Evolutionary conservation across 2,888 invertebrate genomes (phyloP), one percentile per base, ranked within the genome.

Genomic region (Drosophila prostipennis): DNA sequence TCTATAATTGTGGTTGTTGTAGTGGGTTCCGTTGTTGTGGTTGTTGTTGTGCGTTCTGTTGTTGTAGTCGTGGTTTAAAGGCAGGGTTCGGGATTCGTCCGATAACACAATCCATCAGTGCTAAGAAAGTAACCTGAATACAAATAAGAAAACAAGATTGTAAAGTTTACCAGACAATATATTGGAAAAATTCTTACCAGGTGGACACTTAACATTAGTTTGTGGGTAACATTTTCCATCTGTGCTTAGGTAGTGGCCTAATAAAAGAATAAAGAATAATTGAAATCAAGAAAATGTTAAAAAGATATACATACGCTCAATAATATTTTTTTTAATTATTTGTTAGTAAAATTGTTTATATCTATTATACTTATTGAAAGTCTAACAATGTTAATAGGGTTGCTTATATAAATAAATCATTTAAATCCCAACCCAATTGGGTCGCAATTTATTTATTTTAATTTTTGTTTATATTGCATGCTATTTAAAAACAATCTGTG

Each of bases 31-130:
- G 32, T 45, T 16, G 53, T 52, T 2, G 55, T 49, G 3, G 65
- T 42, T 1, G 61, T 67, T 8, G 68, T 72, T 8, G 74, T 61
- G 5, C 68, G 48, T 13, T 60, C 54, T 11, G 69, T 40, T 29
- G 72, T 53, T 5, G 48, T 52, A 19, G 61, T 54, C 0, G 60
- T 68, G 67, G 2, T 14, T n/a, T 73, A 71, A 13, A 60, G 83
- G 36, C 88, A 84, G 0, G 79, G 88, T 7, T 60, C 26, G 10
- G 75, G 73, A 5, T 59, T 23, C 0, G 42, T 34, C 13, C 45
- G 51, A 59, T 83, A 61, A 13, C 87, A 88, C 43, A 70, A 1
- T 11, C 73, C 80, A 64, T 87, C 80, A 14, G 52, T 51, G 3
- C 70, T 53, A 0, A 80, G 43, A 16, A 46, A 68, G 42, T 68